Evolutionary conservation across 2,113 vertebrate species (phyloP).

Genomic region (Picathartes gymnocephalus): DNA sequence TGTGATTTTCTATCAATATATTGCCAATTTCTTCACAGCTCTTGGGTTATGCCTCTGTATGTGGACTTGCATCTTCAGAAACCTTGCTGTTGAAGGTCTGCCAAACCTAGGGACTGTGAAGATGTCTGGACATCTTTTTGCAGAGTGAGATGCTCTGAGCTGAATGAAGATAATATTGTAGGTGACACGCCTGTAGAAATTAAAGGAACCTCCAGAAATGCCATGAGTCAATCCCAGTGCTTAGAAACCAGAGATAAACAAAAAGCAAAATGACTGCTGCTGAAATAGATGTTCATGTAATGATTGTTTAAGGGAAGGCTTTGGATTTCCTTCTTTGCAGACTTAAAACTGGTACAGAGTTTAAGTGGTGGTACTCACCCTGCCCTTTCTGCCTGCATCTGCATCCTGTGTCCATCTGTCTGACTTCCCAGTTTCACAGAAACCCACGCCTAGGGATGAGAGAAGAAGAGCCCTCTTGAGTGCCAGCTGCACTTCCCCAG

Average conservation of each 20-base stretch:
- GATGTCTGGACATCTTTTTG: not conserved
- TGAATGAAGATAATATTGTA: not conserved
- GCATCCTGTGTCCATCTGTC: not conserved
- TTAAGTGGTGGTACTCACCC: not conserved
- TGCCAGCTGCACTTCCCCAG: not conserved
- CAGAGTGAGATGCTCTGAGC: not conserved
- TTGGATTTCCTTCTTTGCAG: not conserved
- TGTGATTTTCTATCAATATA: accelerated
- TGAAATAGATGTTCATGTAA: not conserved
- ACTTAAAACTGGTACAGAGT: not conserved
- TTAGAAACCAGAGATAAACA: not conserved
- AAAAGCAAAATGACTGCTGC: not conserved
- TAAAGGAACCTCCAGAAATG: not conserved
- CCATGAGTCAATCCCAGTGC: not conserved
- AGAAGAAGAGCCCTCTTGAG: accelerated
- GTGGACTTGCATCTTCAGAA: not conserved
- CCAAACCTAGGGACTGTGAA: not conserved
- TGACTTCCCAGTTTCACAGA: not conserved
- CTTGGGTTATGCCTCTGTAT: not conserved
- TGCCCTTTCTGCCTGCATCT: not conserved
- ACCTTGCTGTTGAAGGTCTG: not conserved
- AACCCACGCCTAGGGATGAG: not conserved
- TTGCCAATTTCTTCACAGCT: not conserved
- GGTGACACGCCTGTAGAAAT: not conserved
- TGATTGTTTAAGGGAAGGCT: not conserved